These are phyloP conservation scores for Iselma pallidipennis DNA, from an alignment of 2,888 invertebrate genomes.

Conservation along the genomic window DNA sequence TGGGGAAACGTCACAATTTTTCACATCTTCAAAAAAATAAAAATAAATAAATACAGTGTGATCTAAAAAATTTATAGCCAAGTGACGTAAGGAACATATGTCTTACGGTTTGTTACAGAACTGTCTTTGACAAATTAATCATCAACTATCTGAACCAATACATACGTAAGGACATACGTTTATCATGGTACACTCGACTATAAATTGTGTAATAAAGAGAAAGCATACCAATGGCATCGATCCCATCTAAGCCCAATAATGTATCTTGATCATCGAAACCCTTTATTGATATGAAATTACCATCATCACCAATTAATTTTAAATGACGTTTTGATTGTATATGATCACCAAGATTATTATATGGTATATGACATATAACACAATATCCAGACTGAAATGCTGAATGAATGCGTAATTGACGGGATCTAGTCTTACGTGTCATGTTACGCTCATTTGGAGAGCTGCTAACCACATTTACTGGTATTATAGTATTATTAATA, in stretches of 20 bases:
- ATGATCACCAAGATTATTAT: constrained; percentile 71
- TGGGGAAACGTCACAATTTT: constrained; percentile 34
- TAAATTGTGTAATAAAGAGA: no score
- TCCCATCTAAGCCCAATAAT: constrained; percentile 65
- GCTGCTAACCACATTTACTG: background rate
- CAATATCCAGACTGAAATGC: constrained; percentile 69
- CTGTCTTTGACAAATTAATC: no score
- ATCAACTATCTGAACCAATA: no score
- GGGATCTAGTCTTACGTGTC: constrained; percentile 48
- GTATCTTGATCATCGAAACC: constrained; percentile 69
- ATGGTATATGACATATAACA: constrained; percentile 79
- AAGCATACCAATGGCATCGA: constrained; percentile 54
- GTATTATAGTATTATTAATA: constrained; percentile 2
- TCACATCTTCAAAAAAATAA: constrained; percentile 22
- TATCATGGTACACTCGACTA: no score
- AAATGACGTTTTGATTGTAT: constrained; percentile 74
- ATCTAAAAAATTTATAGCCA: no score
- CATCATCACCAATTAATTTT: constrained; percentile 72
- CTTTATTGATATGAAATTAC: constrained; percentile 76
- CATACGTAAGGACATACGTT: no score
- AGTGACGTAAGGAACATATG: no score
- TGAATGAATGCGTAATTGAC: constrained; percentile 46
- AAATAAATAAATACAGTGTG: background rate
- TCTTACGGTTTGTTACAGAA: no score
- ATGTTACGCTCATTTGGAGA: constrained; percentile 40